Base-by-base conservation (phyloP, 2,113 vertebrate genomes). In the Maccullochella peelii region DNA sequence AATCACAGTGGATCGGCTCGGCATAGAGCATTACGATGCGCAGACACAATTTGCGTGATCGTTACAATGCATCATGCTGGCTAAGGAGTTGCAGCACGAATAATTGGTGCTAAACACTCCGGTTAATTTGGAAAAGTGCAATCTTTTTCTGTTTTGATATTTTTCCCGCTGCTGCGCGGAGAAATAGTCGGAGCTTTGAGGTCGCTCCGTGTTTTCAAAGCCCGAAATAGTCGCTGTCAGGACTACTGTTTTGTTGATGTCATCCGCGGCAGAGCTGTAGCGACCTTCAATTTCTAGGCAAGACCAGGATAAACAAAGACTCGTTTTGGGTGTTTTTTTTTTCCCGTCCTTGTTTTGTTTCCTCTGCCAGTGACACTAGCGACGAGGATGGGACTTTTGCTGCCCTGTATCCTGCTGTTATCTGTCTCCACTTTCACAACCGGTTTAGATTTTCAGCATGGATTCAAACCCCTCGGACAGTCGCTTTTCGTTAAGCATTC, bases 241-340 rank as follows among this genome's bases (percentile, higher is more conserved):
- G 89, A 87, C 88, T 75, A 83, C 83, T 91, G 85, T 94, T 85
- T 84, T 93, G 89, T 94, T 94, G 90, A 93, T 93, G 91, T 92
- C 91, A 93, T 94, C 91, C 78, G 85, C 86, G 77, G 86, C 73
- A 67, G 87, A 85, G 90, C 85, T 73, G 85, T 83, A 91, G 89
- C 93, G 88, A 91, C 89, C 88, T 86, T 91, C 88, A 92, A 15
- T 91, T 92, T 79, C 52, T 70, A 73, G 47, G 21, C 73, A 63
- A 84, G 66, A 81, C 81, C 65, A 47, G 71, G 47, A 83, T 87
- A 86, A 91, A 91, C 88, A 90, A 86, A 87, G 82, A 86, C 84
- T 73, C 73, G 59, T 40, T 68, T 54, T 33, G 9, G 33, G 10
- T 71, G 12, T 30, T 18, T 74, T 65, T 40, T 33, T 18, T 74